These are phyloP conservation scores for Polymixis lichenea DNA, from an alignment of 2,888 invertebrate species.

Conservation along the genomic window DNA sequence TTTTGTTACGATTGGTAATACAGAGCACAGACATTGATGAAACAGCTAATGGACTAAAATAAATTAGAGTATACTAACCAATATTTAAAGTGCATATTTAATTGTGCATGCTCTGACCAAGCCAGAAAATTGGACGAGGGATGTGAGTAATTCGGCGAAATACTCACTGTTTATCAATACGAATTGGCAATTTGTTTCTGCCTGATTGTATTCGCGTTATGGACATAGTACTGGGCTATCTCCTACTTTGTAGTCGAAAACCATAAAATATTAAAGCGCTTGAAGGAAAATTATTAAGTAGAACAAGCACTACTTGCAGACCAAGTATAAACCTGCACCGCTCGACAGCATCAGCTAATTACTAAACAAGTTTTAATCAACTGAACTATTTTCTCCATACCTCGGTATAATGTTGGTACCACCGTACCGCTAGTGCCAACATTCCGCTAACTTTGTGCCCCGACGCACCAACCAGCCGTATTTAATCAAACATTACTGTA, in stretches of 20 bases:
- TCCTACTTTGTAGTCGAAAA: not conserved
- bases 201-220: not conserved
- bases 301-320: not conserved
- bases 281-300: not conserved
- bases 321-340: constrained; percentile 2
- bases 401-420: constrained; percentile 15
- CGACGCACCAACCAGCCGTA: constrained; percentile 63
- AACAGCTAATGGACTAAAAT: not conserved
- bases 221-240: accelerated
- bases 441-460: constrained; percentile 45
- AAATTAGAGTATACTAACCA: not conserved
- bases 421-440: constrained; percentile 1
- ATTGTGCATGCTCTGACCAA: not conserved
- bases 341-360: constrained; percentile 29
- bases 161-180: not conserved
- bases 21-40: not conserved
- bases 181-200: not conserved
- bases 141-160: not conserved
- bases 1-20: not conserved
- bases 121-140: not conserved
- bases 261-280: not conserved
- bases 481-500: constrained; percentile 84
- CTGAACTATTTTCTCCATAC: constrained; percentile 27
- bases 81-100: not conserved
- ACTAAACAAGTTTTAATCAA: constrained; percentile 41